Percentiles rank a stretch among this genome's conserved stretches.
phyloP scores from a whole-genome alignment of 2,797 vertebrate genomes.

The Pseudopleuronectes americanus region DNA sequence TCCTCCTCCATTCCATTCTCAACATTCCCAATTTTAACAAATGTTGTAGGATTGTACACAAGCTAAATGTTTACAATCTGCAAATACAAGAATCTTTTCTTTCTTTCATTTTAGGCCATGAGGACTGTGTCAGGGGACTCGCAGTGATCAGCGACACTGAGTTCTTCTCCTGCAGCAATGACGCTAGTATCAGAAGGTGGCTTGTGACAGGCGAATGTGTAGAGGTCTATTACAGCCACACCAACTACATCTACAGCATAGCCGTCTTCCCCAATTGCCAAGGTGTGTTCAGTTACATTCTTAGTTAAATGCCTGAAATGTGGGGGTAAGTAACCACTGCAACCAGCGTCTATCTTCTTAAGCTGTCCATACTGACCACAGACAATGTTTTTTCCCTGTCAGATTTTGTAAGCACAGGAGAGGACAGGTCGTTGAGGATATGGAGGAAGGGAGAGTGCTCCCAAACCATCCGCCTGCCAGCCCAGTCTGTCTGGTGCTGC shows the following conservation, averaged over 20 bases:
- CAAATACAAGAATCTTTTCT: background rate
- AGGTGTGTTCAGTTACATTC: conserved; percentile 82
- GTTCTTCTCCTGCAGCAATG: conserved; percentile 98
- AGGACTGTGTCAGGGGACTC: conserved; percentile 96
- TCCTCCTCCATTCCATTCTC: too few species aligned
- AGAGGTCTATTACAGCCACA: conserved; percentile 94
- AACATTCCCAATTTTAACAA: too few species aligned
- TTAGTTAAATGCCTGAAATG: conserved; percentile 1
- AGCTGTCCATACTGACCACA: background rate
- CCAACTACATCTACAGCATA: conserved; percentile 97
- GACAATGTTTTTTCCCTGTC: background rate
- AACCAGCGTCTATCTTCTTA: background rate
- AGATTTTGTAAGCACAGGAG: conserved; percentile 96
- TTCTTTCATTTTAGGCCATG: conserved; percentile 85
- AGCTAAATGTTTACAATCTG: background rate
- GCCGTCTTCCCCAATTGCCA: conserved; percentile 90
- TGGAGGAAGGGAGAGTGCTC: conserved; percentile 92
- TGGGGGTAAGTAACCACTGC: background rate
- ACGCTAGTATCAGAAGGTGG: conserved; percentile 94
- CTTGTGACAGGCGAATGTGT: conserved; percentile 92
- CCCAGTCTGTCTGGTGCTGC: conserved; percentile 97
- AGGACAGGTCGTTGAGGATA: conserved; percentile 93
- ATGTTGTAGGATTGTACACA: background rate
- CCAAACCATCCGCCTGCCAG: conserved; percentile 94
- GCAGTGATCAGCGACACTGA: conserved; percentile 91